Percentiles rank a stretch among this genome's conserved stretches.
Evolutionary conservation across 2,113 vertebrate genomes (phyloP).

Genomic region (Lamprotornis superbus): DNA sequence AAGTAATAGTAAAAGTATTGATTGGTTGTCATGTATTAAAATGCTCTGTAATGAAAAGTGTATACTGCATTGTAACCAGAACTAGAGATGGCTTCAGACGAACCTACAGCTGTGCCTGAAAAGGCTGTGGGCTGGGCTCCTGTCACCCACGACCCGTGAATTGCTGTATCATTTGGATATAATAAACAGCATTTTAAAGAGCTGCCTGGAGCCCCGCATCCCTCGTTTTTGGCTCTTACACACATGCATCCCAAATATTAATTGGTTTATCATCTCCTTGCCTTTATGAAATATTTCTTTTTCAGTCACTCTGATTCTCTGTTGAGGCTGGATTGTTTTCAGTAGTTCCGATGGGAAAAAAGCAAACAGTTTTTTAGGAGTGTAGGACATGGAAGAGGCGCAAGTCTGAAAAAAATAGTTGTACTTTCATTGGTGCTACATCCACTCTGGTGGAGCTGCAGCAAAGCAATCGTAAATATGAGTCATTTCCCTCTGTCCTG

Average conservation of each 20-base stretch:
- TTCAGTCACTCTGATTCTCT: not conserved
- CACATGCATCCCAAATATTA: not conserved
- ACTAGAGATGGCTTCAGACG: too few relatives aligned
- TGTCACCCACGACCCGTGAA: too few relatives aligned
- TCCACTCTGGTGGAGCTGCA: not conserved
- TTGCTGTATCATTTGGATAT: too few relatives aligned
- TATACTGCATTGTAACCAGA: too few relatives aligned
- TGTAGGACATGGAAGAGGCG: not conserved
- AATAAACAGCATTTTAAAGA: too few relatives aligned
- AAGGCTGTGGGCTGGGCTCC: too few relatives aligned
- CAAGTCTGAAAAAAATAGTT: not conserved
- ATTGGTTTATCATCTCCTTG: not conserved
- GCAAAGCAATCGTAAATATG: not conserved
- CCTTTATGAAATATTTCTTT: not conserved
- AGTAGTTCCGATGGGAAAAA: not conserved
- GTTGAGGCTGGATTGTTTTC: not conserved
- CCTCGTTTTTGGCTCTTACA: too few relatives aligned
- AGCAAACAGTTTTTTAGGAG: fast-evolving
- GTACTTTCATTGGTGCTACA: not conserved
- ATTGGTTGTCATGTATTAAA: too few relatives aligned
- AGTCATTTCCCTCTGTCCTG: not conserved
- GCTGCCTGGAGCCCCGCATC: too few relatives aligned
- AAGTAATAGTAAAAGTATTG: too few relatives aligned
- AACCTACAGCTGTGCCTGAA: too few relatives aligned
- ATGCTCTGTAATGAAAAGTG: too few relatives aligned